Percentiles rank a stretch among this genome's conserved stretches.
phyloP scores from a whole-genome alignment of 2,113 vertebrate genomes.

The Ivindomyrus marchei region DNA sequence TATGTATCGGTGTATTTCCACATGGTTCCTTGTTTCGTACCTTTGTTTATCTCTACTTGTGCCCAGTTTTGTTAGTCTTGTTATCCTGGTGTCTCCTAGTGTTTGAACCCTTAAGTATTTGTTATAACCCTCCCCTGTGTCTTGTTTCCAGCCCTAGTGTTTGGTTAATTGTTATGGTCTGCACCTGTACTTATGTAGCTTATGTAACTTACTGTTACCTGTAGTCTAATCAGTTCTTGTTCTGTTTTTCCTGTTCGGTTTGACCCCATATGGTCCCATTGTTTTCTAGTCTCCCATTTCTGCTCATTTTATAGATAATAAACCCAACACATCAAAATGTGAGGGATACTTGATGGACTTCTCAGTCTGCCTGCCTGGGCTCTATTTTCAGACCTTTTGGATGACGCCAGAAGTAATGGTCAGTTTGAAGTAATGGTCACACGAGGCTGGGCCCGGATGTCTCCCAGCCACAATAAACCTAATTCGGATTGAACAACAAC shows the following conservation, averaged over 20 bases:
- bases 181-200: neutral
- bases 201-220: neutral
- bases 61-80: neutral
- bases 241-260: neutral
- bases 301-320: neutral
- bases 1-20: neutral
- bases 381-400: constrained; percentile 28
- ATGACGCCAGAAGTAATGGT: constrained; percentile 20
- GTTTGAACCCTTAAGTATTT: neutral
- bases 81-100: neutral
- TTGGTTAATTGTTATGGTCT: neutral
- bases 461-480: constrained; percentile 53
- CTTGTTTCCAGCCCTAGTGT: neutral
- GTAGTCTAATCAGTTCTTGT: neutral
- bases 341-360: neutral
- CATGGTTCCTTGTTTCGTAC: neutral
- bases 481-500: constrained; percentile 11
- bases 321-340: neutral
- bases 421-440: constrained; percentile 35
- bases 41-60: neutral
- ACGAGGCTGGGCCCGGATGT: constrained; percentile 40
- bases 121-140: neutral
- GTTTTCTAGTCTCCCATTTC: neutral
- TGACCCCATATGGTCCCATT: neutral
- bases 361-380: neutral